Percentiles rank a stretch among this genome's conserved stretches.
These are phyloP conservation scores for Xanthia togata DNA, from an alignment of 2,888 invertebrate genomes.

Conservation along the genomic window DNA sequence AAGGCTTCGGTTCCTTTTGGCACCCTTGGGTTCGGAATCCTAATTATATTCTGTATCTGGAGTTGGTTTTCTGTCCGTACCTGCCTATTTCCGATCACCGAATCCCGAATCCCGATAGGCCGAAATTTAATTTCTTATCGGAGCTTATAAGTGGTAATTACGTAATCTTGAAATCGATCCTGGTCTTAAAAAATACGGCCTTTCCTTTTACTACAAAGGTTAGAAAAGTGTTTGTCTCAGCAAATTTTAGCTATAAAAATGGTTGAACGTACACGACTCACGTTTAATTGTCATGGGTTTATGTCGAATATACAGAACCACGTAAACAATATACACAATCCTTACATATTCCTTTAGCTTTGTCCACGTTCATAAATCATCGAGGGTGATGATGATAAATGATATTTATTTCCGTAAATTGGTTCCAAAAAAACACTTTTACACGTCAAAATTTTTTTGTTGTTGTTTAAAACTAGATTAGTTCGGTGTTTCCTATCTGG, in stretches of 20 bases:
- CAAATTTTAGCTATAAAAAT: not conserved
- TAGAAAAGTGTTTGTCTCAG: not conserved
- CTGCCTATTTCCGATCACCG: not conserved
- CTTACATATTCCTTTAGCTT: not conserved
- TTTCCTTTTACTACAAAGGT: constrained; percentile 12
- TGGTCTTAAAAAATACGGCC: constrained; percentile 17
- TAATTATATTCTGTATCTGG: not conserved
- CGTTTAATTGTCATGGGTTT: not conserved
- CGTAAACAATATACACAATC: no score
- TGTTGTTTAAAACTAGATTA: no score
- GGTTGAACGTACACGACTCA: not conserved
- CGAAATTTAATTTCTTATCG: constrained; percentile 48
- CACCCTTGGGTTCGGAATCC: no score
- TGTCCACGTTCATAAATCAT: not conserved
- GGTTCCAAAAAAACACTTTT: no score
- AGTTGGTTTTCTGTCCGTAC: constrained; percentile 15
- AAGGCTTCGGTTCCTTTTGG: no score
- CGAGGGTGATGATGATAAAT: no score
- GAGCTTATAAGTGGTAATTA: constrained; percentile 34
- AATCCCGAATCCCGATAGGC: constrained; percentile 36
- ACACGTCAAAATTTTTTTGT: no score
- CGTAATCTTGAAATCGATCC: constrained; percentile 33
- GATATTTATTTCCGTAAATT: no score
- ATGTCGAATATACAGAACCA: not conserved
- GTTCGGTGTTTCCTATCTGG: no score